phyloP scores from a whole-genome alignment of 2,797 vertebrate genomes.

The Limosa lapponica region DNA sequence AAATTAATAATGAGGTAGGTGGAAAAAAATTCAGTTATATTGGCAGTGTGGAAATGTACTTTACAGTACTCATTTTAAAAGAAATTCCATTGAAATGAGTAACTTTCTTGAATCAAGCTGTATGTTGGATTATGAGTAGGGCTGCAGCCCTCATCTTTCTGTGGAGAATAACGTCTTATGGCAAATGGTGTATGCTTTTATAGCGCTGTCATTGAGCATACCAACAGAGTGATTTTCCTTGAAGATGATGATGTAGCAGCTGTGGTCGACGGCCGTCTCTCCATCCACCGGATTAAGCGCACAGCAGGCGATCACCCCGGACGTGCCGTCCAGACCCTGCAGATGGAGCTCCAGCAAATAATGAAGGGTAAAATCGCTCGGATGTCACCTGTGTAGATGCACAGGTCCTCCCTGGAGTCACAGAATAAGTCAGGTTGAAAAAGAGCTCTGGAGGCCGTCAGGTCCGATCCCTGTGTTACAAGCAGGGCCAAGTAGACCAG shows the following conservation, averaged over 20 bases:
- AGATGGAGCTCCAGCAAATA: constrained; percentile 99
- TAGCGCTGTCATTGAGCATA: constrained; percentile 97
- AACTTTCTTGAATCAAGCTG: not conserved
- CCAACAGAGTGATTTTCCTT: constrained; percentile 96
- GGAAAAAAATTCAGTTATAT: not conserved
- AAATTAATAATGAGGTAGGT: not conserved
- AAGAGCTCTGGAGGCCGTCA: not conserved
- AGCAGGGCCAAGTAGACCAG: not conserved
- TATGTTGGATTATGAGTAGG: not conserved
- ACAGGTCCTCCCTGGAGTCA: not conserved
- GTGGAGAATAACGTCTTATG: not conserved
- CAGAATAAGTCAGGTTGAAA: not conserved
- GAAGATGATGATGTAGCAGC: constrained; percentile 98
- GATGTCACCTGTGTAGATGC: too few species aligned
- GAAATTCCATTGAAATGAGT: not conserved
- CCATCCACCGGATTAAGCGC: constrained; percentile 96
- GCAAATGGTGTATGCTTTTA: not conserved
- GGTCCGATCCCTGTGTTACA: too few species aligned
- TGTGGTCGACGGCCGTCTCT: constrained; percentile 90
- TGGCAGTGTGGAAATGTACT: not conserved
- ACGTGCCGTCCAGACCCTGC: constrained; percentile 94
- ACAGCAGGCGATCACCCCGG: constrained; percentile 90
- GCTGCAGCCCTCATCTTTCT: not conserved
- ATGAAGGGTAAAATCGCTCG: constrained; percentile 89
- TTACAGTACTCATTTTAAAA: not conserved